Evolutionary conservation across 2,113 vertebrate genomes (phyloP).

Genomic region (Dolichotis patagonum): DNA sequence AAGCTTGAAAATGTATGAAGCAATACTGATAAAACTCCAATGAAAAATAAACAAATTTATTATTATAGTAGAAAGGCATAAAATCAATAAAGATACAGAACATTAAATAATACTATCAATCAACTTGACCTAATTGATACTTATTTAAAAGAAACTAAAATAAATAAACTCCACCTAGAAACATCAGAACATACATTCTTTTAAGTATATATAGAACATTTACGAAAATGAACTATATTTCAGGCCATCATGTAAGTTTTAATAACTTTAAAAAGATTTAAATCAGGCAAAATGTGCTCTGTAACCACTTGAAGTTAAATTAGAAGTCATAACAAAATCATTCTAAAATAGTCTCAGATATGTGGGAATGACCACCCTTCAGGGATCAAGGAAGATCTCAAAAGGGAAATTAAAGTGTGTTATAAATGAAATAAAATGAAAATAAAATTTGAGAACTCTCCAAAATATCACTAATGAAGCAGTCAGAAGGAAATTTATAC

Average conservation of each 20-base stretch:
- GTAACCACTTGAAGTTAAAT: neutral
- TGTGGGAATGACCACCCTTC: conserved; percentile 13
- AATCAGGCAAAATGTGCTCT: neutral
- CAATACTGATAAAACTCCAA: neutral
- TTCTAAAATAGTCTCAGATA: conserved; percentile 55
- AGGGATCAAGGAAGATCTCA: neutral
- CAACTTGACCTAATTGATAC: neutral
- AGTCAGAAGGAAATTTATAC: neutral
- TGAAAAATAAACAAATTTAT: neutral
- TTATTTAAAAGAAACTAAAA: neutral
- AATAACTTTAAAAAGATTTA: neutral
- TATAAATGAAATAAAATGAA: conserved; percentile 51
- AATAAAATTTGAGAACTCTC: conserved; percentile 4
- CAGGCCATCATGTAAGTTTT: neutral
- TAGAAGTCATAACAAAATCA: neutral
- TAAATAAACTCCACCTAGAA: neutral
- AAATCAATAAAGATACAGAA: neutral
- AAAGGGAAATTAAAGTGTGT: conserved; percentile 24
- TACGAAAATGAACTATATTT: neutral
- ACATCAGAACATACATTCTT: neutral
- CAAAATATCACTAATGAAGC: neutral
- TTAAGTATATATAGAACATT: neutral
- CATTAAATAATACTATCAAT: neutral
- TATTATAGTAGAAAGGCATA: neutral
- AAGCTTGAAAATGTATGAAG: neutral